Evolutionary conservation across 2,888 invertebrate species (phyloP), one percentile per base, ranked within the genome.

Genomic region (Chymomyza caudatula): DNA sequence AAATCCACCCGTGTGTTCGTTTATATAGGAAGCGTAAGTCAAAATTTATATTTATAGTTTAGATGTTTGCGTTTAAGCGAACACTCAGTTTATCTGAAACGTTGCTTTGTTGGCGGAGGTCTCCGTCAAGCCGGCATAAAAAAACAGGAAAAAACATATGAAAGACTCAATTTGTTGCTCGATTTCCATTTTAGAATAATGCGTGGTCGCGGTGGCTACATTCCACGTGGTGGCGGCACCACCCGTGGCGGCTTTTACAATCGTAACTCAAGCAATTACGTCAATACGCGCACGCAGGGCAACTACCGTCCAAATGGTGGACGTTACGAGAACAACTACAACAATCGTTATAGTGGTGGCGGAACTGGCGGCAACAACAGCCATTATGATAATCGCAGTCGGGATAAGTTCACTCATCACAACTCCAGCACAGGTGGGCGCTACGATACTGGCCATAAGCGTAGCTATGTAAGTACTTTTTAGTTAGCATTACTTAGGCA

Each of bases 371-470:
- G 72, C 11, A 67, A 67, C 4, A 81, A 73, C 37, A 78, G 71
- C 25, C 75, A 84, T 51, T 87, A 85, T 29, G 82, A 86, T 4
- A 82, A 85, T 61, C 77, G 83, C 5, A 86, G 80, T 20, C 77
- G 81, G 19, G 85, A 86, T 62, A 84, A 78, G 59, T 81, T 78
- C 15, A 84, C 62, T 57, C 86, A 82, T 64, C 81, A 84, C 61
- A 84, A 75, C 37, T 75, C 76, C 4, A 73, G 81, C 74, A 71
- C 87, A 58, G 76, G 76, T n/a, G 77, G 84, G 15, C 86, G 87
- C 42, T 89, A 89, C 65, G 88, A 89, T 8, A 83, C 86, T 15
- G 64, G 73, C n/a, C 87, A 88, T 53, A 90, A 90, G 71, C 86
- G 90, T 23, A 86, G 81, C 57, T 90, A 90, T 71, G 90, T 90